Base-by-base conservation (phyloP, 37 sponge, comb jelly and placozoan species). In the Crambe crambe region DNA sequence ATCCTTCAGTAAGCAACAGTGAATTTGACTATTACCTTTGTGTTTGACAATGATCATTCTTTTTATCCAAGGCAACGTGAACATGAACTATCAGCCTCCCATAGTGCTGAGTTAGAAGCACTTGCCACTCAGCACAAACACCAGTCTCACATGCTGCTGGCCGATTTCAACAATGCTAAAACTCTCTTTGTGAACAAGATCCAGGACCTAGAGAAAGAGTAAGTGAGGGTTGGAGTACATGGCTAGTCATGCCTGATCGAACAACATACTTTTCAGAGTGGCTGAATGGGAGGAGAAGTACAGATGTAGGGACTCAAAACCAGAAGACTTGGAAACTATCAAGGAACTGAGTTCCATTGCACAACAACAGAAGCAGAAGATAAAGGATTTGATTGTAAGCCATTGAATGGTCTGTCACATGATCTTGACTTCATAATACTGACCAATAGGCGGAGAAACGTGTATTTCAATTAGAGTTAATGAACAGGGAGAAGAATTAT, bases 401-500 rank as follows among this genome's bases (percentile, higher is more conserved):
- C 27, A 25, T 3, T 15, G 20, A 4, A 23, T 29, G 5, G 37
- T 29, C 37, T 57, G 68, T 6, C 68, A 21, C 4, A 5, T 61
- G 12, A 8, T 9, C 6, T 4, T 61, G 15, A 8, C 6, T 23
- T 29, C 12, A 61, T 61, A 20, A 61, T 23, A 20, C 6, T 61
- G 15, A 8, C 29, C 2, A 83, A 57, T 79, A 94, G 95, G 87
- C 88, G 51, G 97, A 97, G 82, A 90, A 89, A 73, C 80, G 80
- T 37, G 39, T 94, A 51, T 97, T 88, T 54, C 86, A 97, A 81
- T 56, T 93, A 74, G 97, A 97, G 80, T 68, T 97, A 79, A 77
- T 94, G 71, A 97, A 97, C 75, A 83, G 97, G 56, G 97, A 97
- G 74, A 85, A 93, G 39, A 97, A 93, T 78, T 97, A 97, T 83